A percentile compares a stretch with the other conserved stretches of the same genome.
Conservation (phyloP, 2,113 vertebrate genomes). For the Cavia aperea region DNA sequence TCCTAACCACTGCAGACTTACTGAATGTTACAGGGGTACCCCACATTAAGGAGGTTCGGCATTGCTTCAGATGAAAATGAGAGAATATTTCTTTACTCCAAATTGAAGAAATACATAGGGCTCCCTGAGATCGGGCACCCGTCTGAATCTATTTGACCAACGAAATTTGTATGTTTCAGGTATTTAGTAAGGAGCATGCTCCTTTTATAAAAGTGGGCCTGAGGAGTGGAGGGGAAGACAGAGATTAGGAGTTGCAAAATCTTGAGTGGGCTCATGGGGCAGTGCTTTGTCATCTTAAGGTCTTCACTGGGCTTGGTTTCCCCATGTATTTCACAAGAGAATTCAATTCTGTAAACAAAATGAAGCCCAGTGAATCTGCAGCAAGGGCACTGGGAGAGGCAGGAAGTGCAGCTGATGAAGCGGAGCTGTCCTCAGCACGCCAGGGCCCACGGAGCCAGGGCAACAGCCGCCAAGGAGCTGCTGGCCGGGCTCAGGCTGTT, state of each 20-base stretch:
- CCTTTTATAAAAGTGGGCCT: background rate
- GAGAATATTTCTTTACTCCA: background rate
- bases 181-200: background rate
- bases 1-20: background rate
- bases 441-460: background rate
- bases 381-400: background rate
- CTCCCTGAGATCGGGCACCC: background rate
- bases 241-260: background rate
- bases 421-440: no score
- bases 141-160: background rate
- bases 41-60: background rate
- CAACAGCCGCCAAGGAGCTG: no score
- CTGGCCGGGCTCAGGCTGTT: rapidly evolving
- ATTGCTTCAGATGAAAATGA: background rate
- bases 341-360: background rate
- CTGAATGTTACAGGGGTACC: background rate
- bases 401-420: background rate
- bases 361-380: background rate
- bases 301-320: background rate
- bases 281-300: background rate
- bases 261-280: no score
- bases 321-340: background rate
- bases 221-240: background rate
- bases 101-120: background rate
- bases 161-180: background rate